phyloP scores from a whole-genome alignment of 37 sponge, comb jelly and placozoan species.

The Tethya wilhelma region DNA sequence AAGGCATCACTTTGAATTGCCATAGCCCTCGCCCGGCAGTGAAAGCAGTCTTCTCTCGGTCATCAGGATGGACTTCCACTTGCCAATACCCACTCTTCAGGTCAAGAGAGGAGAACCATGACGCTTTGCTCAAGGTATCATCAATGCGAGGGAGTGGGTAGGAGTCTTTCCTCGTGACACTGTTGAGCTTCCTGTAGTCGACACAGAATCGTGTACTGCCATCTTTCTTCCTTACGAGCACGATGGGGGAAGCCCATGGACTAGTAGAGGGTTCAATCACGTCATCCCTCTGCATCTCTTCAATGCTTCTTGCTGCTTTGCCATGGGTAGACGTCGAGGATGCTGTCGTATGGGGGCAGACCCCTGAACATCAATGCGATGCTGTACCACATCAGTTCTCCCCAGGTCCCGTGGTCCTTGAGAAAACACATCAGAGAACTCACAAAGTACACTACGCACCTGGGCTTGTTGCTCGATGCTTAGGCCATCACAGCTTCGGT shows the following conservation, averaged over 20 bases:
- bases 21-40: not conserved
- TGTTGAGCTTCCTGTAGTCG: conserved; percentile 53
- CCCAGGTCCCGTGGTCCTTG: conserved; percentile 14
- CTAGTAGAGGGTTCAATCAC: conserved; percentile 14
- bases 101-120: conserved; percentile 50
- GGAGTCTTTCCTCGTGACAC: conserved; percentile 44
- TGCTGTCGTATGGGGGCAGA: conserved; percentile 30
- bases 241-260: conserved; percentile 59
- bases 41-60: conserved; percentile 8
- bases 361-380: conserved; percentile 25
- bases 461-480: not conserved
- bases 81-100: conserved; percentile 22
- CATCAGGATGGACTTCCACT: not conserved
- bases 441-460: not conserved
- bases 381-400: conserved; percentile 16
- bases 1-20: no score
- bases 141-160: conserved; percentile 58
- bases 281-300: conserved; percentile 5
- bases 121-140: conserved; percentile 28
- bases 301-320: not conserved
- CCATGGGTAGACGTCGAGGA: conserved; percentile 27
- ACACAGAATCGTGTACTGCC: conserved; percentile 57
- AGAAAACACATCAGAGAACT: not conserved
- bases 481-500: not conserved
- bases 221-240: conserved; percentile 54